Conservation (phyloP, 2,113 vertebrate genomes). For the Melanostigma gelatinosum region DNA sequence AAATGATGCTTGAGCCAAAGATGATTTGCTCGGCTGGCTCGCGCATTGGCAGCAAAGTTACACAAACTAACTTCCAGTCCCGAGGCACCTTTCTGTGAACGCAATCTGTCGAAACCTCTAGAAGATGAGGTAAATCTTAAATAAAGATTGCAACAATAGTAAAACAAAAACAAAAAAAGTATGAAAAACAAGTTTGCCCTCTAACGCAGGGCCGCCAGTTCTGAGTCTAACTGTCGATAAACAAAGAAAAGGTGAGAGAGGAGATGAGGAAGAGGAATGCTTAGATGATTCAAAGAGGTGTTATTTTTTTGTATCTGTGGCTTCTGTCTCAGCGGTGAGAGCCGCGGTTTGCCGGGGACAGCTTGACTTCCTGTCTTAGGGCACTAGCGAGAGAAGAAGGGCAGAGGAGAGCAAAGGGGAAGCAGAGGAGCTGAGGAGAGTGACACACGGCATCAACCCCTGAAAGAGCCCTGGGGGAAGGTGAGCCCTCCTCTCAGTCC, state of each 20-base stretch:
- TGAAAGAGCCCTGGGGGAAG: conserved; percentile 80
- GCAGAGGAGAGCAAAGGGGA: conserved; percentile 61
- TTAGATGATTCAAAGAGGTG: conserved; percentile 53
- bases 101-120: conserved; percentile 12
- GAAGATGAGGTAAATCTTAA: conserved; percentile 26
- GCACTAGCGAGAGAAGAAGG: conserved; percentile 69
- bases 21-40: conserved; percentile 61
- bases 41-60: conserved; percentile 58
- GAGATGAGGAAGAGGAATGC: conserved; percentile 28
- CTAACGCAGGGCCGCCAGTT: conserved; percentile 37
- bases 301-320: conserved; percentile 26
- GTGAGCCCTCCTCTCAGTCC: conserved; percentile 66
- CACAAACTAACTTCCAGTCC: conserved; percentile 44
- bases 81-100: conserved; percentile 48
- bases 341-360: conserved; percentile 50
- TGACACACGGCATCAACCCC: conserved; percentile 53
- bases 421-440: conserved; percentile 61
- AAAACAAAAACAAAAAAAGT: conserved; percentile 13
- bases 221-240: conserved; percentile 44
- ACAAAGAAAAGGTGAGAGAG: conserved; percentile 53
- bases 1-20: conserved; percentile 64
- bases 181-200: conserved; percentile 54
- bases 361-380: conserved; percentile 73
- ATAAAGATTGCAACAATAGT: conserved; percentile 43
- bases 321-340: conserved; percentile 55